These are phyloP conservation scores for Podabrus alpinus DNA, from an alignment of 2,888 invertebrate species.

Conservation along the genomic window DNA sequence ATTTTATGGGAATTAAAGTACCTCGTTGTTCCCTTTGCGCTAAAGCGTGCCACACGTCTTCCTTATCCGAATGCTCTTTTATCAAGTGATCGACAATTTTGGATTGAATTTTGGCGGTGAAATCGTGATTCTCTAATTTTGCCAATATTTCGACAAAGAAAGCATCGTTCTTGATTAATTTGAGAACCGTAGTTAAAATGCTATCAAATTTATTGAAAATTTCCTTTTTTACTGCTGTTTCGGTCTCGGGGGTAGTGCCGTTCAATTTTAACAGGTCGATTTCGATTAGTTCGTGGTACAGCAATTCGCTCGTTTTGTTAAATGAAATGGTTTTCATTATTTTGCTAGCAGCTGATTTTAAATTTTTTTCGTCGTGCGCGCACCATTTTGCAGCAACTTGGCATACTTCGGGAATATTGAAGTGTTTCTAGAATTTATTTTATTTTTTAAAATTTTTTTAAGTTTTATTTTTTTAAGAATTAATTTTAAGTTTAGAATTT, in stretches of 20 bases:
- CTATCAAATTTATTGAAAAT: conserved; percentile 55
- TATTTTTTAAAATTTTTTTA: no score
- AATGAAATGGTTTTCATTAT: conserved; percentile 77
- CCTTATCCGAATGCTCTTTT: conserved; percentile 58
- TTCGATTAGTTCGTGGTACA: conserved; percentile 72
- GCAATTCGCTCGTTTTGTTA: conserved; percentile 68
- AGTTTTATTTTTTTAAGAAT: no score
- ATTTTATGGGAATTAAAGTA: conserved; percentile 19
- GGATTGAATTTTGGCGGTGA: conserved; percentile 63
- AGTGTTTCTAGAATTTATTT: conserved; percentile 67
- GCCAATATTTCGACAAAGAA: conserved; percentile 57
- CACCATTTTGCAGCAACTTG: conserved; percentile 80
- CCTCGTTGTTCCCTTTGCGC: conserved; percentile 64
- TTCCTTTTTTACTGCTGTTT: conserved; percentile 45
- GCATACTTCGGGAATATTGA: conserved; percentile 79
- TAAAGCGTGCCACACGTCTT: conserved; percentile 63
- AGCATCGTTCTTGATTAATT: conserved; percentile 36
- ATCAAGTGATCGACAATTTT: conserved; percentile 60
- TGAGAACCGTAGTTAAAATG: conserved; percentile 46
- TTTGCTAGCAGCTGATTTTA: conserved; percentile 70
- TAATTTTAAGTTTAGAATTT: no score
- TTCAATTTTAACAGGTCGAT: conserved; percentile 55
- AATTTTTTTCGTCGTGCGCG: conserved; percentile 67
- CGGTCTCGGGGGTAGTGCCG: conserved; percentile 48
- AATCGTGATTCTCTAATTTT: conserved; percentile 61